Evolutionary conservation across 2,888 invertebrate species (phyloP).

Genomic region (Chaetogeoica ovagalla): DNA sequence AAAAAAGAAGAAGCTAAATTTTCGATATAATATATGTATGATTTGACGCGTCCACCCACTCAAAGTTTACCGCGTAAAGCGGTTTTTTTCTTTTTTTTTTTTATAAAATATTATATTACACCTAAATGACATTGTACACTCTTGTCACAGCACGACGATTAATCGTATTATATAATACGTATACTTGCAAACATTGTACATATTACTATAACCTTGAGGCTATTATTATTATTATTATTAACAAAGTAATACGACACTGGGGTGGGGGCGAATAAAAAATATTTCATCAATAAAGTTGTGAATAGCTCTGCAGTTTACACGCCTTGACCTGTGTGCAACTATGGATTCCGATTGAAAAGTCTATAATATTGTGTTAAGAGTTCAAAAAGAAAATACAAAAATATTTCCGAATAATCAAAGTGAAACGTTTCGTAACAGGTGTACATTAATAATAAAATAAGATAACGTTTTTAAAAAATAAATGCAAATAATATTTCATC

Average conservation of each 20-base stretch:
- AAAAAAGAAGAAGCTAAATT: too few relatives aligned
- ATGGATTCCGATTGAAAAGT: background rate
- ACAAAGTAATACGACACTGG: too few relatives aligned
- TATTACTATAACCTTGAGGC: background rate
- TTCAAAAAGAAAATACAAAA: background rate
- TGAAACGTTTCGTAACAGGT: constrained; percentile 10
- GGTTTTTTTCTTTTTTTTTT: background rate
- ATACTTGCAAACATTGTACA: background rate
- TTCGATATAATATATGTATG: background rate
- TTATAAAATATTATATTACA: background rate
- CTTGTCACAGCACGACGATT: background rate
- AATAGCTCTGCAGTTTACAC: too few relatives aligned
- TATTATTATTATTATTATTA: background rate
- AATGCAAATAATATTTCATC: background rate
- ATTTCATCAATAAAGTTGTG: too few relatives aligned
- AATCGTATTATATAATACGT: background rate
- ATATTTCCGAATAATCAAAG: background rate
- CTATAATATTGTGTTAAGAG: background rate
- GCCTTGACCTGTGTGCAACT: background rate
- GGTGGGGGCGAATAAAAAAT: too few relatives aligned
- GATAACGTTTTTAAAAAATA: background rate
- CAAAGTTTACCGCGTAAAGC: background rate
- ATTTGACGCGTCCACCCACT: constrained; percentile 5
- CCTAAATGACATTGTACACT: background rate
- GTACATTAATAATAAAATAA: background rate